Percentiles rank a stretch among this genome's conserved stretches.
These are phyloP conservation scores for Zaprionus nigranus DNA, from an alignment of 1,140 invertebrate species.

Conservation along the genomic window DNA sequence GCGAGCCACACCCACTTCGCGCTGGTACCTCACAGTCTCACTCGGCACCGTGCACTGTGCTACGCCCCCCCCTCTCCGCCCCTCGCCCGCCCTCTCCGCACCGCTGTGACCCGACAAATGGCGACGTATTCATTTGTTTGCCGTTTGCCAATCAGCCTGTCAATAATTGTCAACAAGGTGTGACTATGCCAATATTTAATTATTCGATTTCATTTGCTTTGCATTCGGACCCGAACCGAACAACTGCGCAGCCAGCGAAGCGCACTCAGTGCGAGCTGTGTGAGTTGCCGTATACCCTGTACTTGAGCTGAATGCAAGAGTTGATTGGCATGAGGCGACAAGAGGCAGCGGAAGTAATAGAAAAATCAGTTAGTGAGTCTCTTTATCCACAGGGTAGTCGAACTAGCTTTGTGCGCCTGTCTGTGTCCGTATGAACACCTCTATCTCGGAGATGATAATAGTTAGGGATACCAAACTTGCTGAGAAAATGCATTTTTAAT, in stretches of 20 bases:
- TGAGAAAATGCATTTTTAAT: no score
- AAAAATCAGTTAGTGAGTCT: no score
- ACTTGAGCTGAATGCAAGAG: neutral
- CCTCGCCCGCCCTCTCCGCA: no score
- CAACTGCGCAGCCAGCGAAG: constrained; percentile 35
- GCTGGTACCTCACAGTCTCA: neutral
- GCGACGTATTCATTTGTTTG: constrained; percentile 79
- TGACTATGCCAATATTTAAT: constrained; percentile 83
- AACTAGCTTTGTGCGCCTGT: no score
- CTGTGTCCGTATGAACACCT: no score
- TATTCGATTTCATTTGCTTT: constrained; percentile 79
- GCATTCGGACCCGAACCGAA: constrained; percentile 26
- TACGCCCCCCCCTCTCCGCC: no score
- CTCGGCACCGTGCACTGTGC: neutral
- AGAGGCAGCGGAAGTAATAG: neutral
- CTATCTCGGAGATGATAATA: neutral
- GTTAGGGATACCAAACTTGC: neutral
- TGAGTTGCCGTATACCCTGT: constrained; percentile 2
- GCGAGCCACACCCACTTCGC: constrained; percentile 5
- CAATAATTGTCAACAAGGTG: constrained; percentile 83
- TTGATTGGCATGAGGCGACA: neutral
- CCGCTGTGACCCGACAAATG: constrained; percentile 31
- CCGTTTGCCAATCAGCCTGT: constrained; percentile 82
- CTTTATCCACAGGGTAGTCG: no score
- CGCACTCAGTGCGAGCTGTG: neutral